A percentile compares a stretch with the other conserved stretches of the same genome.
Evolutionary conservation across 2,888 invertebrate species (phyloP).

Genomic region (Archaeoteleia sp.): DNA sequence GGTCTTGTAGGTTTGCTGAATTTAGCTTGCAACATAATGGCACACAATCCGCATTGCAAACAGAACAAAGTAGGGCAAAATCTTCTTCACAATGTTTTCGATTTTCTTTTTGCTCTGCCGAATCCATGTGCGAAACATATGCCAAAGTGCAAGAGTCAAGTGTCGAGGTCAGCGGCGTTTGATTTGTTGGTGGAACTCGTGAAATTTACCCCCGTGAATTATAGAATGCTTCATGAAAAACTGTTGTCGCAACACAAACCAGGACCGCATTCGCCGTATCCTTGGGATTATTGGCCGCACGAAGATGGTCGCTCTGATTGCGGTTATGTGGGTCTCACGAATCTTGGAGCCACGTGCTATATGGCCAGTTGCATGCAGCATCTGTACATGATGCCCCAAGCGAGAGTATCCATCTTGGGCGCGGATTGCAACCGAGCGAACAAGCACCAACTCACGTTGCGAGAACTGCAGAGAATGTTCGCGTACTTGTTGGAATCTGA

Average conservation of each 20-base stretch:
- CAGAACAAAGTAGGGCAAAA: slow-evolving; percentile 84
- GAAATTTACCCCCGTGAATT: slow-evolving; percentile 89
- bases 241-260: slow-evolving; percentile 91
- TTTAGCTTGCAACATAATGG: slow-evolving; percentile 89
- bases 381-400: slow-evolving; percentile 97
- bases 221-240: slow-evolving; percentile 87
- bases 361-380: slow-evolving; percentile 99
- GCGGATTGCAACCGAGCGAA: slow-evolving; percentile 84
- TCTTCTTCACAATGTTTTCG: slow-evolving; percentile 84
- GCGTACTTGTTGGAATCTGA: slow-evolving; percentile 95
- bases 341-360: slow-evolving; percentile 96
- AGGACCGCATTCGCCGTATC: slow-evolving; percentile 88
- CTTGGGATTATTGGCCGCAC: slow-evolving; percentile 99
- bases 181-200: slow-evolving; percentile 93
- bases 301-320: slow-evolving; percentile 96
- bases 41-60: slow-evolving; percentile 92
- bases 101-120: slow-evolving; percentile 92
- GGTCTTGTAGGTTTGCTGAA: slow-evolving; percentile 92
- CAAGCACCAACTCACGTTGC: slow-evolving; percentile 87
- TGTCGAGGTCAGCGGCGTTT: slow-evolving; percentile 92
- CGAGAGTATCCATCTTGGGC: slow-evolving; percentile 87
- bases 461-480: slow-evolving; percentile 95
- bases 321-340: slow-evolving; percentile 95
- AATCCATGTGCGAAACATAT: slow-evolving; percentile 89
- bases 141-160: slow-evolving; percentile 94